Percentiles rank a stretch among this genome's conserved stretches.
Conservation (phyloP, 1,140 invertebrate genomes). For the Brachionus paranguensis region DNA sequence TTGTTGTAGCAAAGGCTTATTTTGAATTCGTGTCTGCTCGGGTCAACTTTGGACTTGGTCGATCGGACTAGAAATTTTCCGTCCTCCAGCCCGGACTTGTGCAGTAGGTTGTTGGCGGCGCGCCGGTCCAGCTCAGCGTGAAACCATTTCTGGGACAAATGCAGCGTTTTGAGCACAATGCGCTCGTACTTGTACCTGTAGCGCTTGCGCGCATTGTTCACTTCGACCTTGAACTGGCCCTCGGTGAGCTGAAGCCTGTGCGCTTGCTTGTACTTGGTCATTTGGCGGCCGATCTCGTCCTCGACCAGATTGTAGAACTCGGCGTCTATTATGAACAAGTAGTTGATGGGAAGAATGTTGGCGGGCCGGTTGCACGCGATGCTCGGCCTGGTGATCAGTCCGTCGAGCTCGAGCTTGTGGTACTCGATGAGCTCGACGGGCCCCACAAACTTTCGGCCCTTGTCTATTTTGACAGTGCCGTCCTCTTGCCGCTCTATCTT, state of each 20-base stretch:
- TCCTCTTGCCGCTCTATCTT: constrained; percentile 52
- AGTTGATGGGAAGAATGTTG: constrained; percentile 52
- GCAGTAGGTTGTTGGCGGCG: constrained; percentile 47
- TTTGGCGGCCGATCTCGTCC: constrained; percentile 42
- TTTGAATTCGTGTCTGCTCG: not conserved
- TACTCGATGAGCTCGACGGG: constrained; percentile 52
- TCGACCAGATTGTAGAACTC: constrained; percentile 53
- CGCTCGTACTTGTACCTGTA: constrained; percentile 42
- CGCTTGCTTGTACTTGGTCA: constrained; percentile 1
- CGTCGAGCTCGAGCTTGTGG: constrained; percentile 47
- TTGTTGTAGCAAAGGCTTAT: constrained; percentile 54
- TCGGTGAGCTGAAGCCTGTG: not conserved
- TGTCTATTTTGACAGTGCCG: constrained; percentile 45
- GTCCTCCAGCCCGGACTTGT: constrained; percentile 44
- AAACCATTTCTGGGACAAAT: constrained; percentile 51
- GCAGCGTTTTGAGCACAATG: constrained; percentile 47
- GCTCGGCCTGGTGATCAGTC: constrained; percentile 50
- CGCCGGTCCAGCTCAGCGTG: constrained; percentile 48
- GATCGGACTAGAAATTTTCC: constrained; percentile 50
- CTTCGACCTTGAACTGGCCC: not conserved
- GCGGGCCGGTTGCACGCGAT: constrained; percentile 50
- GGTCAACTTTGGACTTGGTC: not conserved
- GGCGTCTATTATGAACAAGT: constrained; percentile 55
- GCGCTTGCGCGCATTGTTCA: constrained; percentile 41
- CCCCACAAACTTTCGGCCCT: constrained; percentile 48